phyloP scores from a whole-genome alignment of 2,888 invertebrate genomes.

The Aleiodes alternator region DNA sequence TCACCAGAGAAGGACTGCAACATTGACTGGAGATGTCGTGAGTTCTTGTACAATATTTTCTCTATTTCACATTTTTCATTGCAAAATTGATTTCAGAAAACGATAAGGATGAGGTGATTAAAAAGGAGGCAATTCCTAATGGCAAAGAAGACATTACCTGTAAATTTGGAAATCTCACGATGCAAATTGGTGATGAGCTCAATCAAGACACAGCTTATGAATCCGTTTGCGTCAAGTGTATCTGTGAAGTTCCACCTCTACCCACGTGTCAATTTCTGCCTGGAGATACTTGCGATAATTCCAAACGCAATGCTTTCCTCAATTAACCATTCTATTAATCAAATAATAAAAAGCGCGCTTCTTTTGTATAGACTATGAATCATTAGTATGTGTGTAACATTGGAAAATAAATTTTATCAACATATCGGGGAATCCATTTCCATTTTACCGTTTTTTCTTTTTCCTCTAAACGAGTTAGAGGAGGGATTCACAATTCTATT shows the following conservation, averaged over 20 bases:
- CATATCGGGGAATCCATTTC: too few species aligned
- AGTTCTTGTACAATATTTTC: conserved; percentile 51
- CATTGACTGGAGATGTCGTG: conserved; percentile 63
- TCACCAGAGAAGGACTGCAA: conserved; percentile 57
- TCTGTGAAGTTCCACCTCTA: conserved; percentile 59
- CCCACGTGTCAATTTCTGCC: conserved; percentile 54
- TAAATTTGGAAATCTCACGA: conserved; percentile 54
- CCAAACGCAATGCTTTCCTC: background rate
- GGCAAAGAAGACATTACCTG: conserved; percentile 34
- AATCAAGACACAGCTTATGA: conserved; percentile 42
- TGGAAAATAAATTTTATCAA: too few species aligned
- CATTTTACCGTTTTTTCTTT: too few species aligned
- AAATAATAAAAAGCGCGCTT: too few species aligned
- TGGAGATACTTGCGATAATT: conserved; percentile 42
- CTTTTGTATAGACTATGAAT: too few species aligned
- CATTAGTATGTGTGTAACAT: too few species aligned
- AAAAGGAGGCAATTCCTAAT: background rate
- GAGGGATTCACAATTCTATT: too few species aligned
- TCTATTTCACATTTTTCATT: background rate
- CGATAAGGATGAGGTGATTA: conserved; percentile 24
- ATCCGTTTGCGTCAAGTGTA: conserved; percentile 51
- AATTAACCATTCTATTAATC: too few species aligned
- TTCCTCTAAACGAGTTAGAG: too few species aligned
- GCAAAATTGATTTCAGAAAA: conserved; percentile 17
- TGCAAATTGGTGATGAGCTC: conserved; percentile 55